Evolutionary conservation across 2,797 vertebrate species (phyloP), one percentile per base, ranked within the genome.

Genomic region (Chromobotia macracanthus): DNA sequence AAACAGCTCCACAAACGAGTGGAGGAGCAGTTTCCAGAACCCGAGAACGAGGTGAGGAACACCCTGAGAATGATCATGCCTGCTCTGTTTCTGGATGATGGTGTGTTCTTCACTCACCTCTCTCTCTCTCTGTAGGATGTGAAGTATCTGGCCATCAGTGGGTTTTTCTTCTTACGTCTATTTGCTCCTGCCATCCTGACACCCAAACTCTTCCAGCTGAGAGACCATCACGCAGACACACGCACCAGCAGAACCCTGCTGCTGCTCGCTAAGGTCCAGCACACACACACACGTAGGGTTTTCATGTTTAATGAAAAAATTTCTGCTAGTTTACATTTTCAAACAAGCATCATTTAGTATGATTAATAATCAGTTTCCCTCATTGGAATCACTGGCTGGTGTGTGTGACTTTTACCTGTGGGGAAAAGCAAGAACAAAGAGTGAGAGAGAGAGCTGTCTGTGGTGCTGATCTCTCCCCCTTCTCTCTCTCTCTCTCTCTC

Each of bases 81-180:
- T 28, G 23, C 2, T 60, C 18, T 5, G 8, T 46, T 56, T n/a
- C n/a, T 11, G 16, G 48, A 44, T 55, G 61, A 12, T 28, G 28
- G 0, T 2, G 46, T 2, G 5, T 11, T 10, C 19, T 61, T 28
- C 13, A 13, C 46, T 18, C 28, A 28, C 4, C 28, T 28, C 28
- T 28, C 44, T 21, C 75, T 66, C 72, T 60, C 77, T 58, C 63
- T 31, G 46, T 64, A 98, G 97, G 96, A 97, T 31, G 93, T 94
- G 67, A 93, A 92, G 84, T 97, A 96, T 87, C 87, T 97, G 82
- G 94, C 95, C 82, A 95, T 95, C 86, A 96, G 96, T 0, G 95
- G 94, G 23, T 97, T 98, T 80, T 95, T 98, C 80, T 98, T 97
- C 89, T 91, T 97, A 81, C 93, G 94, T 3, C 96, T 97, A 83